These are phyloP conservation scores for Anolis carolinensis DNA, from an alignment of 2,113 vertebrate species.

Conservation along the genomic window DNA sequence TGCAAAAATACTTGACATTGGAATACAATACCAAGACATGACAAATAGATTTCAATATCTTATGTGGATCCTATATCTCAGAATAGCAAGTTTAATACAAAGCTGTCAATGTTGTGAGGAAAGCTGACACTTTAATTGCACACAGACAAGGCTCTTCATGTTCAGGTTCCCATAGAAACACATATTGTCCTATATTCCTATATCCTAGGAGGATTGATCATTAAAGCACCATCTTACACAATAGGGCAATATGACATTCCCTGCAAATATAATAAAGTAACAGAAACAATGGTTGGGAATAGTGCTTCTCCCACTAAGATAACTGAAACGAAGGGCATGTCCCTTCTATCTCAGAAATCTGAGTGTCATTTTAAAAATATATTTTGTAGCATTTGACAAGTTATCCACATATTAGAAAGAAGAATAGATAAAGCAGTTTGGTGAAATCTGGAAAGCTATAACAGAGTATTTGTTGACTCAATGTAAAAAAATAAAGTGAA, in stretches of 20 bases:
- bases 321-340: background rate
- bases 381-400: no score
- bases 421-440: no score
- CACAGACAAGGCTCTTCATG: background rate
- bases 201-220: background rate
- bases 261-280: conserved; percentile 8
- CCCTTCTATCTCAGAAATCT: background rate
- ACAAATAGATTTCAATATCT: conserved; percentile 27
- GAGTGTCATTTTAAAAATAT: background rate
- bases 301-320: background rate
- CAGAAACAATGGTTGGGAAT: background rate
- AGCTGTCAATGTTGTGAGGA: conserved; percentile 18
- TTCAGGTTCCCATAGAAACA: background rate
- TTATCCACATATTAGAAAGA: no score
- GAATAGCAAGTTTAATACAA: conserved; percentile 30
- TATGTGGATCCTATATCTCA: conserved; percentile 15
- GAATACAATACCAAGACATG: background rate
- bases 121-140: conserved; percentile 23
- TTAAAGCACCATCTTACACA: accelerated
- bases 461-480: no score
- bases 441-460: no score
- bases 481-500: no score
- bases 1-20: no score
- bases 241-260: conserved; percentile 5
- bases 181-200: background rate